Evolutionary conservation across 2,888 invertebrate genomes (phyloP).

Genomic region (Metopia argyrocephala): DNA sequence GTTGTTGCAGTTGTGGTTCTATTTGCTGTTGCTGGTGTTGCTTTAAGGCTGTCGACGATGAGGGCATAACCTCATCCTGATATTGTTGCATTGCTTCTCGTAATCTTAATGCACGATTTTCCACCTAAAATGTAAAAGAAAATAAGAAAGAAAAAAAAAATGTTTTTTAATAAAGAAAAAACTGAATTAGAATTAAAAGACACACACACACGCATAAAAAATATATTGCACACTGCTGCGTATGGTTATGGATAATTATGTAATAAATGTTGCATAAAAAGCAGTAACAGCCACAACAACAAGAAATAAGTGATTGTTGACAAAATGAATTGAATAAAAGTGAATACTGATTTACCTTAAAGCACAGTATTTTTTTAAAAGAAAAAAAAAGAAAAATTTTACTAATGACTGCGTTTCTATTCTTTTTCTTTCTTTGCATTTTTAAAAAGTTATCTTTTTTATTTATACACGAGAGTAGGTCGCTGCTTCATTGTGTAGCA

Average conservation of each 20-base stretch:
- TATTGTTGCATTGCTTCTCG: constrained; percentile 79
- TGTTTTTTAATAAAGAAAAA: background rate
- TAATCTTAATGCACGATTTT: constrained; percentile 90
- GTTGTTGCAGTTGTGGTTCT: constrained; percentile 59
- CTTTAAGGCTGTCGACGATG: constrained; percentile 63
- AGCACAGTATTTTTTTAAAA: too few species aligned
- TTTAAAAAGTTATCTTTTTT: too few species aligned
- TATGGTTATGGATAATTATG: constrained; percentile 54
- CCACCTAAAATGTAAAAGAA: constrained; percentile 82
- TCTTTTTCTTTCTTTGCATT: background rate
- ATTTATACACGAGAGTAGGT: too few species aligned
- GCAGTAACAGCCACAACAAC: constrained; percentile 6
- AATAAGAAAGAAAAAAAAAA: background rate
- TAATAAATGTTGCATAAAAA: constrained; percentile 59
- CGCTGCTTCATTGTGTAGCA: too few species aligned
- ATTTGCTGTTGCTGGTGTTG: constrained; percentile 63
- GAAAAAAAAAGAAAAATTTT: too few species aligned
- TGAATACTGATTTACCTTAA: too few species aligned
- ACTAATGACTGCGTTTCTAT: background rate
- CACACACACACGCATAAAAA: background rate
- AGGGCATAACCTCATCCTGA: constrained; percentile 76
- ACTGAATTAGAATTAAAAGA: too few species aligned
- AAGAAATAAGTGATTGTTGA: too few species aligned
- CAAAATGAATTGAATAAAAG: too few species aligned
- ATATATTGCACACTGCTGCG: constrained; percentile 60